A percentile compares a stretch with the other conserved stretches of the same genome.
Evolutionary conservation across 2,888 invertebrate species (phyloP).

Genomic region (Cyclophora punctaria): DNA sequence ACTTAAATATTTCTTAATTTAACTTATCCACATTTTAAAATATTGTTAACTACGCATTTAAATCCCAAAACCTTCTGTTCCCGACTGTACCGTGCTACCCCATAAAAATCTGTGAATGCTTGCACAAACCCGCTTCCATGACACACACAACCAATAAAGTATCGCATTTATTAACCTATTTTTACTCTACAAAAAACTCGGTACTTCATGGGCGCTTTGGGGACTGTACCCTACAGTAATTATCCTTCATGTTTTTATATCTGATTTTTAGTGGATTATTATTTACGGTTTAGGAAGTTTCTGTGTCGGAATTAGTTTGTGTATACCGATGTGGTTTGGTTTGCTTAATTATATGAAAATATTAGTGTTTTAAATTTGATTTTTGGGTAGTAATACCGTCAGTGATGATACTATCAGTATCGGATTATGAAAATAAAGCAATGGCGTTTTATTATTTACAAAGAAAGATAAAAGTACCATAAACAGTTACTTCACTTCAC

Average conservation of each 20-base stretch:
- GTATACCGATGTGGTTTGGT: conserved; percentile 19
- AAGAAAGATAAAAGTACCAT: no score
- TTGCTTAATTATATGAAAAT: conserved; percentile 4
- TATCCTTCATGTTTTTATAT: conserved; percentile 73
- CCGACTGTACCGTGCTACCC: conserved; percentile 59
- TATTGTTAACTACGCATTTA: background rate
- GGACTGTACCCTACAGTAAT: conserved; percentile 65
- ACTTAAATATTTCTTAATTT: no score
- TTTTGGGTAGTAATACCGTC: background rate
- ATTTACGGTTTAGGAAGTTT: conserved; percentile 57
- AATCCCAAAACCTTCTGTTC: conserved; percentile 14
- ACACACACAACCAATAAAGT: conserved; percentile 67
- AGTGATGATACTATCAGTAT: no score
- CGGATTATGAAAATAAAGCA: no score
- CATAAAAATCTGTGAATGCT: conserved; percentile 75
- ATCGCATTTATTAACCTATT: conserved; percentile 45
- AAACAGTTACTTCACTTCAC: no score
- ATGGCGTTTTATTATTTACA: no score
- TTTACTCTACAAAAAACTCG: conserved; percentile 27
- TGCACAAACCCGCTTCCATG: conserved; percentile 75
- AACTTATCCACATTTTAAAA: background rate
- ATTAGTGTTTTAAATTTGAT: background rate
- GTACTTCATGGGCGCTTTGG: conserved; percentile 53
- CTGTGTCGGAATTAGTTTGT: conserved; percentile 17
- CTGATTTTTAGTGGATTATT: conserved; percentile 69